Percentiles rank a stretch among this genome's conserved stretches.
Evolutionary conservation across 2,797 vertebrate species (phyloP).

Genomic region (Diglossa cyanea): DNA sequence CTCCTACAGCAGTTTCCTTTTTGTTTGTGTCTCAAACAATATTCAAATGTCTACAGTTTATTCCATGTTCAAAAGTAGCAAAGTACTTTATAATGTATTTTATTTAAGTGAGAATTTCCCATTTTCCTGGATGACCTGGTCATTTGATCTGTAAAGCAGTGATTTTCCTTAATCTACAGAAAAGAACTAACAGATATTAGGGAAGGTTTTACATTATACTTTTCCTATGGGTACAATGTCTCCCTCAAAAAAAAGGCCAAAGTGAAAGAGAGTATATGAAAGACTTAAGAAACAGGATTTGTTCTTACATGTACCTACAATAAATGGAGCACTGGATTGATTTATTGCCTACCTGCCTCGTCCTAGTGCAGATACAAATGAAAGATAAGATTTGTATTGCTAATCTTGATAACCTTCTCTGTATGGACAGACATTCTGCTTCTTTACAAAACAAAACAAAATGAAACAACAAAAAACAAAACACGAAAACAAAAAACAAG

Average conservation of each 20-base stretch:
- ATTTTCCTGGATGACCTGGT: neutral
- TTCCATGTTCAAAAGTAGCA: neutral
- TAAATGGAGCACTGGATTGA: neutral
- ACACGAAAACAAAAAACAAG: rapidly evolving
- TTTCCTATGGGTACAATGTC: neutral
- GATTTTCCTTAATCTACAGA: neutral
- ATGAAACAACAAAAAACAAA: neutral
- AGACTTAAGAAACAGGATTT: neutral
- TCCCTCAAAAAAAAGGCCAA: neutral
- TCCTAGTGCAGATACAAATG: neutral
- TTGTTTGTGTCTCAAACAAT: neutral
- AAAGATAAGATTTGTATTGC: neutral
- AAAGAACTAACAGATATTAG: neutral
- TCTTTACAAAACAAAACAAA: neutral
- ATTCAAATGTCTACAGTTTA: neutral
- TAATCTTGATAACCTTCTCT: neutral
- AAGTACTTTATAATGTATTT: neutral
- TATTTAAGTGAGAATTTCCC: neutral
- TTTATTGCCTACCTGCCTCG: neutral
- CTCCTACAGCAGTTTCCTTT: neutral
- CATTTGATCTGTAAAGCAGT: neutral
- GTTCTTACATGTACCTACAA: neutral
- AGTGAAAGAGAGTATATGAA: neutral
- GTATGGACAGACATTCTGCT: neutral
- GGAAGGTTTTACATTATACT: neutral